Evolutionary conservation across 2,888 invertebrate genomes (phyloP).

Genomic region (Diplolepis rosae): DNA sequence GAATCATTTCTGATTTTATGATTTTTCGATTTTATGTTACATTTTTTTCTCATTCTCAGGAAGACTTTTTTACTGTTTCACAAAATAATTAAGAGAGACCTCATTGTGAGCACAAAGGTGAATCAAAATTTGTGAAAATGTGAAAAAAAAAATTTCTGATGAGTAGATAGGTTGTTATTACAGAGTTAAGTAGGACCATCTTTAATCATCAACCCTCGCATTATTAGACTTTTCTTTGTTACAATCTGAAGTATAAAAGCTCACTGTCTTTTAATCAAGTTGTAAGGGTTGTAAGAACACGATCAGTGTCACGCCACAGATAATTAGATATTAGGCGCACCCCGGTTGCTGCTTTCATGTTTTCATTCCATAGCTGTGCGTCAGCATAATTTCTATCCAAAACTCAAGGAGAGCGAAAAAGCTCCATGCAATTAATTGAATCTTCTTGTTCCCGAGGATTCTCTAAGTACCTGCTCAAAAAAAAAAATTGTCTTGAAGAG

Average conservation of each 20-base stretch:
- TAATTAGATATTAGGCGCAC: conserved; percentile 44
- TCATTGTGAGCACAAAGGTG: no score
- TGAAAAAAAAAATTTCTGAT: no score
- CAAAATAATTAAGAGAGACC: no score
- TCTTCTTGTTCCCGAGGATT: conserved; percentile 26
- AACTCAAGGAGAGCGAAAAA: conserved; percentile 4
- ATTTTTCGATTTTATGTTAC: no score
- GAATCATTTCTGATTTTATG: no score
- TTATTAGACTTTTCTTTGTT: conserved; percentile 45
- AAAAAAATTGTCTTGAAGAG: background rate
- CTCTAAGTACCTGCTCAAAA: conserved; percentile 16
- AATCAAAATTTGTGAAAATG: no score
- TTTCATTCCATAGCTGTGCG: conserved; percentile 10
- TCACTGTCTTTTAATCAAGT: conserved; percentile 47
- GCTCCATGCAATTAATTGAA: conserved; percentile 24
- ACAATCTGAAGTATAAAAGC: conserved; percentile 32
- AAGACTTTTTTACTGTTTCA: no score
- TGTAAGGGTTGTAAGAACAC: conserved; percentile 21
- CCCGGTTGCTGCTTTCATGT: conserved; percentile 4
- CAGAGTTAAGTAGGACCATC: conserved; percentile 37
- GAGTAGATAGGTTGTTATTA: no score
- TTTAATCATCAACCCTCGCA: conserved; percentile 37
- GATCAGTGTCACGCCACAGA: conserved; percentile 43
- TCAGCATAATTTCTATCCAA: conserved; percentile 23
- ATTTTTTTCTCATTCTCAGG: no score